phyloP scores from a whole-genome alignment of 2,113 vertebrate species.

The Rutilus rutilus region DNA sequence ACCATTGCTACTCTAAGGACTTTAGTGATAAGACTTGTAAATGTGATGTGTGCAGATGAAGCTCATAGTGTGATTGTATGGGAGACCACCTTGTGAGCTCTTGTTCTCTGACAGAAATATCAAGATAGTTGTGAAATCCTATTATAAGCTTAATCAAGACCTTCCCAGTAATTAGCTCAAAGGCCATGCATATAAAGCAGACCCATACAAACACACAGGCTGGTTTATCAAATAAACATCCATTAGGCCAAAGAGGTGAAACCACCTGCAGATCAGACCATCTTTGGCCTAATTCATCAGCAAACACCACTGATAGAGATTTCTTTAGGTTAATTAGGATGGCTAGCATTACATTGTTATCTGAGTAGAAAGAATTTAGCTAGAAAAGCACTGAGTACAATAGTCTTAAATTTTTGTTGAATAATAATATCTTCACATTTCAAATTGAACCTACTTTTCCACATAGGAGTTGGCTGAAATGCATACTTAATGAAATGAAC shows the following conservation, averaged over 20 bases:
- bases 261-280: conserved; percentile 16
- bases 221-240: conserved; percentile 33
- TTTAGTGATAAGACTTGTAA: conserved; percentile 54
- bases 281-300: background rate
- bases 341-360: conserved; percentile 17
- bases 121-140: conserved; percentile 76
- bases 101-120: conserved; percentile 72
- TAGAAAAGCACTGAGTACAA: background rate
- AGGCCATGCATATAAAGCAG: conserved; percentile 69
- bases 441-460: background rate
- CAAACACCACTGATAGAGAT: background rate
- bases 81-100: conserved; percentile 65
- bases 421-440: background rate
- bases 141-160: conserved; percentile 74
- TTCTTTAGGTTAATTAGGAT: conserved; percentile 18
- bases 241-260: conserved; percentile 46
- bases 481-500: background rate
- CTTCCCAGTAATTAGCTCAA: conserved; percentile 67
- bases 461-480: conserved; percentile 20
- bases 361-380: background rate
- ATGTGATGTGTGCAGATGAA: conserved; percentile 62
- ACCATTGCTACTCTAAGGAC: conserved; percentile 48
- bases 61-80: conserved; percentile 68
- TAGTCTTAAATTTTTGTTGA: background rate
- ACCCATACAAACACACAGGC: conserved; percentile 25